phyloP scores from a whole-genome alignment of 2,113 vertebrate species.

The Isichthys henryi region DNA sequence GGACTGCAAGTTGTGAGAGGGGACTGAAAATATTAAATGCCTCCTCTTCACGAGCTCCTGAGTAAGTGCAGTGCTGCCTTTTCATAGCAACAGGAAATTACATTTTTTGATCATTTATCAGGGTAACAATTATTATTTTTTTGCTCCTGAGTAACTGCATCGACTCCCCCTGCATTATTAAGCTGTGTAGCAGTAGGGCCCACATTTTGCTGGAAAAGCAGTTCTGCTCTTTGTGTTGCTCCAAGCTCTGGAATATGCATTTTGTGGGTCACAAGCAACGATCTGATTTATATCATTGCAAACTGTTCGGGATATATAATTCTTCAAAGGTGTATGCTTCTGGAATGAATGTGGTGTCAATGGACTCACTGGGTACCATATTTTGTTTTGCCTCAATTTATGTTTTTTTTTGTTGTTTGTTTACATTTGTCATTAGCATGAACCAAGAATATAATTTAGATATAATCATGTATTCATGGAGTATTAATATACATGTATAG shows the following conservation, averaged over 20 bases:
- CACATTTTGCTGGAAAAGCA: background rate
- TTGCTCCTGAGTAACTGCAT: background rate
- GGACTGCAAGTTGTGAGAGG: background rate
- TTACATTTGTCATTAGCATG: background rate
- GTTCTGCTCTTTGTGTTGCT: background rate
- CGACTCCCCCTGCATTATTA: background rate
- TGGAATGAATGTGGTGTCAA: background rate
- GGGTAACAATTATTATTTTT: background rate
- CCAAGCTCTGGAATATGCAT: background rate
- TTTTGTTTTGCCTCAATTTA: background rate
- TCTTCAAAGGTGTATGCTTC: background rate
- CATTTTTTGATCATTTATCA: constrained; percentile 7
- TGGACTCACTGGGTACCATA: background rate
- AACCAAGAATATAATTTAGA: background rate
- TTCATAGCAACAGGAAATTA: constrained; percentile 7
- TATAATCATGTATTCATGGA: background rate
- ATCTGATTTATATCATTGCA: background rate
- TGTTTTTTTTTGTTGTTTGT: background rate
- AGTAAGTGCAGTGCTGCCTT: background rate
- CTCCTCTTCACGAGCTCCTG: background rate
- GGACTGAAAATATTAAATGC: background rate
- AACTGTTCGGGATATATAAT: background rate
- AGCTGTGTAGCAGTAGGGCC: background rate
- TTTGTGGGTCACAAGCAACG: background rate
- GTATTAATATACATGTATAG: background rate